These are phyloP conservation scores for Gymnocephalus cernua DNA, from an alignment of 2,113 vertebrate species.

Conservation along the genomic window DNA sequence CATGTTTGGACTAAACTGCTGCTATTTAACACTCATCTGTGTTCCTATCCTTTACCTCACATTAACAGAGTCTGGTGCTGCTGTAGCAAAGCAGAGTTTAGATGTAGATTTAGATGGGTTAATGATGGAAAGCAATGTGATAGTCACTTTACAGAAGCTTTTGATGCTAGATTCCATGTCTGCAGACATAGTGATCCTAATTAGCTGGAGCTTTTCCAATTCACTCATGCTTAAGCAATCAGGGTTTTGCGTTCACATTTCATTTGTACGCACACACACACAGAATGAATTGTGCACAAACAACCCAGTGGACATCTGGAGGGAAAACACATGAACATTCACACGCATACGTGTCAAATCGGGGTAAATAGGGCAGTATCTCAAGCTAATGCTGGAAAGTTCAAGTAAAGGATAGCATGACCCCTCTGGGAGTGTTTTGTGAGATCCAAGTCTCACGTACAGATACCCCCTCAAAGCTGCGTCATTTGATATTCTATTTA, in stretches of 20 bases:
- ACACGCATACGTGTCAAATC: conserved; percentile 28
- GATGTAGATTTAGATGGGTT: conserved; percentile 21
- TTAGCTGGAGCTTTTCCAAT: conserved; percentile 54
- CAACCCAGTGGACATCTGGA: conserved; percentile 41
- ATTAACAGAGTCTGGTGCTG: conserved; percentile 2
- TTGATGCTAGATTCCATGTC: conserved; percentile 28
- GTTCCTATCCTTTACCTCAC: conserved; percentile 12
- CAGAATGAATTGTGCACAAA: conserved; percentile 24
- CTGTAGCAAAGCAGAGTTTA: conserved; percentile 17
- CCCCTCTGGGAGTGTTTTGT: conserved; percentile 61
- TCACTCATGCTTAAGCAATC: conserved; percentile 70
- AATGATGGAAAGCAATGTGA: conserved; percentile 30
- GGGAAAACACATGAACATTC: conserved; percentile 25
- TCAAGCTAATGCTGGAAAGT: conserved; percentile 55
- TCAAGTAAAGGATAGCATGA: conserved; percentile 67
- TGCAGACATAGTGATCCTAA: conserved; percentile 70
- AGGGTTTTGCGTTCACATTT: conserved; percentile 12
- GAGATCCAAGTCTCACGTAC: conserved; percentile 47
- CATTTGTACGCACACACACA: conserved; percentile 19
- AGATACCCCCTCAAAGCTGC: conserved; percentile 13
- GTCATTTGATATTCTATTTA: conserved; percentile 62
- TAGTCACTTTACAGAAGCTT: conserved; percentile 29
- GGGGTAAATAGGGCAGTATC: conserved; percentile 74
- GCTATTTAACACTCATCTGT: conserved; percentile 31
- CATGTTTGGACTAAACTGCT: conserved; percentile 27